These are phyloP conservation scores for Lasaia peninsularis DNA, from an alignment of 1,140 invertebrate species.

Conservation along the genomic window DNA sequence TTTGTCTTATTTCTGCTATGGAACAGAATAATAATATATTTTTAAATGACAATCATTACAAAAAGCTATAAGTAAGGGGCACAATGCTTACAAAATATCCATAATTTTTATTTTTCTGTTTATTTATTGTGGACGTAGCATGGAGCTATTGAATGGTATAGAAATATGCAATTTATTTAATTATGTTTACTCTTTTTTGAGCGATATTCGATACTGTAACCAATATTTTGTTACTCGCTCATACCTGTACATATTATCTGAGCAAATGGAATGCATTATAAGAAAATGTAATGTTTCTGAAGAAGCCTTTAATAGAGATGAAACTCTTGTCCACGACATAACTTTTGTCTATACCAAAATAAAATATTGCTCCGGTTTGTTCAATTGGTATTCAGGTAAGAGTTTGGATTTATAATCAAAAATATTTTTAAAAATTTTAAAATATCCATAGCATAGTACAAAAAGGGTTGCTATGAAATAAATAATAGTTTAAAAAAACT, in stretches of 20 bases:
- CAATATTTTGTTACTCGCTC: neutral
- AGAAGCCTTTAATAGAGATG: neutral
- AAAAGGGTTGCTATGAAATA: too few relatives aligned
- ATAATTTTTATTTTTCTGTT: neutral
- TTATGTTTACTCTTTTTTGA: neutral
- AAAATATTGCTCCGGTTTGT: neutral
- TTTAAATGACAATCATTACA: too few relatives aligned
- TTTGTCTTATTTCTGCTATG: too few relatives aligned
- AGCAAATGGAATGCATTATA: neutral
- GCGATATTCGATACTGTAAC: neutral
- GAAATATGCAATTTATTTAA: neutral
- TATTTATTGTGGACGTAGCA: neutral
- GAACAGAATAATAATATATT: too few relatives aligned
- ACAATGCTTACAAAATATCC: too few relatives aligned
- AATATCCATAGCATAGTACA: too few relatives aligned
- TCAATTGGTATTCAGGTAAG: neutral
- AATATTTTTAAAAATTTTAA: too few relatives aligned
- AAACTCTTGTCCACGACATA: neutral
- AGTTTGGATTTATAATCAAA: too few relatives aligned
- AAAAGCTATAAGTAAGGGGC: neutral
- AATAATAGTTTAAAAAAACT: too few relatives aligned
- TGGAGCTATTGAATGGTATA: neutral
- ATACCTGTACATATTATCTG: neutral
- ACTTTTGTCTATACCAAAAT: neutral
- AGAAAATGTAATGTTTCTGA: neutral